These are phyloP conservation scores for Parazoanthus darwini DNA, from an alignment of 92 coral and sea anemone genomes.

Conservation along the genomic window DNA sequence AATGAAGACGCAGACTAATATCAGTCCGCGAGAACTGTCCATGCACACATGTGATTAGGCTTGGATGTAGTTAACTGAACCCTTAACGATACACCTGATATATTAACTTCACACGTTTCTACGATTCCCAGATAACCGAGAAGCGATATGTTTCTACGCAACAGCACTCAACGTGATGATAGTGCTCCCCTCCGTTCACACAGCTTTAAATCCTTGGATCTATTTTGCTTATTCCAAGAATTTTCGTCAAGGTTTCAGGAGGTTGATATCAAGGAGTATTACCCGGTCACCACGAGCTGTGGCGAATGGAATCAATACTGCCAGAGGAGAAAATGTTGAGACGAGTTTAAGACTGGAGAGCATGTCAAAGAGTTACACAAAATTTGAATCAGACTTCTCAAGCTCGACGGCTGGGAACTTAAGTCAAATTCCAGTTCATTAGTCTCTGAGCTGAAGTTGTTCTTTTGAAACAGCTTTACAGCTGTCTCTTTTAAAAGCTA, in stretches of 20 bases:
- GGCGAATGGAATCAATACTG: background rate
- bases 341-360: background rate
- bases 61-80: too few relatives aligned
- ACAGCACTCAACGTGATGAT: conserved; percentile 22
- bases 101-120: too few relatives aligned
- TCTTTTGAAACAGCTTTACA: too few relatives aligned
- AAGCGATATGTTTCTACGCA: background rate
- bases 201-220: conserved; percentile 30
- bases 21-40: too few relatives aligned
- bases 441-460: background rate
- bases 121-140: background rate
- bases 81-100: too few relatives aligned
- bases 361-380: background rate
- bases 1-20: too few relatives aligned
- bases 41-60: too few relatives aligned
- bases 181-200: conserved; percentile 15
- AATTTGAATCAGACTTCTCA: conserved; percentile 21
- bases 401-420: conserved; percentile 6
- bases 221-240: conserved; percentile 30
- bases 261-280: background rate
- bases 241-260: conserved; percentile 19
- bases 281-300: conserved; percentile 19
- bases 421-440: background rate
- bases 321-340: background rate
- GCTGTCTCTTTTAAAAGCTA: too few relatives aligned